A percentile compares a stretch with the other conserved stretches of the same genome.
phyloP scores from a whole-genome alignment of 2,797 vertebrate species.

The Rallus crepitans region DNA sequence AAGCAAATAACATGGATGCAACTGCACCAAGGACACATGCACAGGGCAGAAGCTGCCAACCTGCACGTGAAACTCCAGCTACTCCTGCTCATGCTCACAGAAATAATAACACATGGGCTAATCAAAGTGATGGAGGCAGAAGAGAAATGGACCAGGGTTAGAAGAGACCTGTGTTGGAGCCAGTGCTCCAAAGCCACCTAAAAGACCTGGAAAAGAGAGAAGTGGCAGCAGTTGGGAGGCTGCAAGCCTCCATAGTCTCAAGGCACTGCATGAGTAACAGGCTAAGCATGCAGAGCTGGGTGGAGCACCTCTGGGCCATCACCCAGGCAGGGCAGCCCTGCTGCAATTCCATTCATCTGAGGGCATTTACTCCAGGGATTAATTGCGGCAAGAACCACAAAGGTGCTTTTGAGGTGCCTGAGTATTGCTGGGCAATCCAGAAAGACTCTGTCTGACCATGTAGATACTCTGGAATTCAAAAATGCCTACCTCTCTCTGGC shows the following conservation, averaged over 20 bases:
- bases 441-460: background rate
- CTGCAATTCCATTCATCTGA: constrained; percentile 20
- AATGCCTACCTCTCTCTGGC: background rate
- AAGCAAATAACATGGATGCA: background rate
- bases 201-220: background rate
- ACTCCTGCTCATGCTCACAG: background rate
- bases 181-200: background rate
- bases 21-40: background rate
- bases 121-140: background rate
- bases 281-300: background rate
- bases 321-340: background rate
- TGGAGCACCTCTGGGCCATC: background rate
- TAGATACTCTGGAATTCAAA: background rate
- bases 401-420: background rate
- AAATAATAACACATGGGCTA: background rate
- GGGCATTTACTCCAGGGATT: background rate
- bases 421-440: background rate
- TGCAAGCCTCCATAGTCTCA: background rate
- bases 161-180: background rate
- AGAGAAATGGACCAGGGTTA: background rate
- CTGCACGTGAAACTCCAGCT: background rate
- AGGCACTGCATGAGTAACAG: constrained; percentile 34
- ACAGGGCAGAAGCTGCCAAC: background rate
- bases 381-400: background rate
- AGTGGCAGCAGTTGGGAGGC: background rate